Base-by-base conservation (phyloP, 2,113 vertebrate species). In the Pipa parva region DNA sequence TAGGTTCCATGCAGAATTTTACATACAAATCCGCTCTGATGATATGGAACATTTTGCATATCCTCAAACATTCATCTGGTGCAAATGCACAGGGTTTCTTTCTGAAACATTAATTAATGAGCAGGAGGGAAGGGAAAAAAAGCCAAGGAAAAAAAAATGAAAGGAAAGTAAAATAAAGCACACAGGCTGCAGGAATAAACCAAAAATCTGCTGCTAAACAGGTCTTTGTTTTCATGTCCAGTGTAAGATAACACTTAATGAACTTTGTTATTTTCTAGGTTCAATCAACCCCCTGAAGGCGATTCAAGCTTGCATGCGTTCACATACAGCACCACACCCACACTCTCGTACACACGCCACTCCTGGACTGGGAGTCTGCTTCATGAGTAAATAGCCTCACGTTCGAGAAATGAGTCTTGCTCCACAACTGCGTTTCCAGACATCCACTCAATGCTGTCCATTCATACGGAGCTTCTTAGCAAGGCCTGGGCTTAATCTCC, bases 191-290 rank as follows among this genome's bases (percentile, higher is more conserved):
- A 90, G 90, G 88, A 92, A 84, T 77, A 91, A 90, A 92, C 83
- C 87, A 90, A 92, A n/a, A 89, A 88, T 91, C 90, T 89, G 87
- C 89, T 89, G 87, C 91, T 91, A 87, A 91, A 90, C 86, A 79
- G 85, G 84, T 88, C 86, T 89, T 78, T 75, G 79, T 82, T 88
- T 77, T 82, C 83, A 79, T 87, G 90, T 96, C 93, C 95, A 98
- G 95, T 97, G 95, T 97, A 89, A 85, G 85, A 84, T 88, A 90
- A 93, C 93, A 95, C 92, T 85, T 76, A n/a, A 57, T 52, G 81
- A 91, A 93, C 82, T 88, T 78, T 83, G 85, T 89, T 85, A 86
- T 89, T 85, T 86, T 73, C 82, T 88, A 87, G 84, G 85, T 91
- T 87, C 85, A 80, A 84, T 86, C 88, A 86, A 89, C 90, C 91